Evolutionary conservation across 2,888 invertebrate genomes (phyloP).

Genomic region (Augochlorella aurata): DNA sequence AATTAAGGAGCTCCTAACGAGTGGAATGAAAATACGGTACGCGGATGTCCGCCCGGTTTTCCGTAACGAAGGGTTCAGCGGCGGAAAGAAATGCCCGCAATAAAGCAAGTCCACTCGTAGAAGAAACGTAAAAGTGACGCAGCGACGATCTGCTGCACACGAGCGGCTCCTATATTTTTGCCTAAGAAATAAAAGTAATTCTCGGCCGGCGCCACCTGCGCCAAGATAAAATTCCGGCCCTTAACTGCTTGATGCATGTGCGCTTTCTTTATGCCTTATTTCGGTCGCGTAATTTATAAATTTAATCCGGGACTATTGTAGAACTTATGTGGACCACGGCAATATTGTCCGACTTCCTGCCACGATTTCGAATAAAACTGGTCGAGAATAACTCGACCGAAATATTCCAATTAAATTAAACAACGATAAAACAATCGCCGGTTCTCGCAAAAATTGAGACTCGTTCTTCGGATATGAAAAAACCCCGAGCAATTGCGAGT

Average conservation of each 20-base stretch:
- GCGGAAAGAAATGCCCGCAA: neutral
- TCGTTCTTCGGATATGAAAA: neutral
- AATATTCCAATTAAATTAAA: too few species aligned
- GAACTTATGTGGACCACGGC: too few species aligned
- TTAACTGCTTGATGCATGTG: neutral
- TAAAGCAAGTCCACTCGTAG: neutral
- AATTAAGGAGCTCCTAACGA: neutral
- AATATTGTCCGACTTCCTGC: too few species aligned
- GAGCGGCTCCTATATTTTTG: neutral
- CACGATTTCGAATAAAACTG: too few species aligned
- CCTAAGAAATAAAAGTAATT: constrained; percentile 7
- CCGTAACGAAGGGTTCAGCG: neutral
- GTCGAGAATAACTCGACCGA: too few species aligned
- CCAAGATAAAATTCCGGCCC: constrained; percentile 26
- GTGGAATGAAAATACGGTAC: neutral
- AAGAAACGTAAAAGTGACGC: neutral
- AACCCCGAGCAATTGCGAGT: neutral
- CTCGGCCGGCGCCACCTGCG: constrained; percentile 18
- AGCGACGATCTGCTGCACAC: neutral
- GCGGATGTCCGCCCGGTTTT: neutral
- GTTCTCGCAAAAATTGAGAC: neutral
- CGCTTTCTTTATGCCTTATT: neutral
- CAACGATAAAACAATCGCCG: too few species aligned
- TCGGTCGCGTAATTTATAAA: neutral
- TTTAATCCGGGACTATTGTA: too few species aligned